phyloP scores from a whole-genome alignment of 2,888 invertebrate genomes.

The Tillus elongatus region DNA sequence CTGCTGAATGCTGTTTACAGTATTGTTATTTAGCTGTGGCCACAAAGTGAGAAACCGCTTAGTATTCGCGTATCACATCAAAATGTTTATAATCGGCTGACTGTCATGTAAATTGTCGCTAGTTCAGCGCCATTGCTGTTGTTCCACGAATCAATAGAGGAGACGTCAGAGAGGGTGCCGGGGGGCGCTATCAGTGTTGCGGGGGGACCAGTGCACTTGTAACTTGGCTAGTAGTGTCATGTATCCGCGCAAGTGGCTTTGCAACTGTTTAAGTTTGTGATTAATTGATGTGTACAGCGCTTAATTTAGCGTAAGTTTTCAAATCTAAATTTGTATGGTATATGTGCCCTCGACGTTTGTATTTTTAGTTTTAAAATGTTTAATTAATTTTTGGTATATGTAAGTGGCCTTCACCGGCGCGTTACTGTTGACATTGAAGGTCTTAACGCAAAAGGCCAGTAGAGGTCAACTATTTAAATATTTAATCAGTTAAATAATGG shows the following conservation, averaged over 20 bases:
- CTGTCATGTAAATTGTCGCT: slow-evolving; percentile 22
- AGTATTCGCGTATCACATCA: too few relatives aligned
- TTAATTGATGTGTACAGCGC: slow-evolving; percentile 36
- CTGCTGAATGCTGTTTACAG: slow-evolving; percentile 15
- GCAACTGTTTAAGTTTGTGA: slow-evolving; percentile 40
- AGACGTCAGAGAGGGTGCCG: slow-evolving; percentile 41
- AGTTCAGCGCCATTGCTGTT: slow-evolving; percentile 36
- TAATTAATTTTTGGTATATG: too few relatives aligned
- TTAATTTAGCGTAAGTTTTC: slow-evolving; percentile 37
- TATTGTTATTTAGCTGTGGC: slow-evolving; percentile 22
- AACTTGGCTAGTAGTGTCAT: slow-evolving; percentile 45
- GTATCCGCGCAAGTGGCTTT: slow-evolving; percentile 43
- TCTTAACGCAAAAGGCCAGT: slow-evolving; percentile 42
- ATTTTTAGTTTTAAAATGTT: too few relatives aligned
- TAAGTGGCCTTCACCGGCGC: slow-evolving; percentile 42
- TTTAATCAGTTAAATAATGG: too few relatives aligned
- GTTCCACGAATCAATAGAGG: slow-evolving; percentile 40
- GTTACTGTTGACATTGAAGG: slow-evolving; percentile 44
- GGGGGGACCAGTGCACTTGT: slow-evolving; percentile 43
- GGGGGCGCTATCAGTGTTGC: slow-evolving; percentile 39
- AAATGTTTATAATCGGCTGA: too few relatives aligned
- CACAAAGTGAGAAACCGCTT: too few relatives aligned
- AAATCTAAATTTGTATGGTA: too few relatives aligned
- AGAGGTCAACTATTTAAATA: too few relatives aligned
- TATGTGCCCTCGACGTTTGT: too few relatives aligned